Evolutionary conservation across 1,140 invertebrate genomes (phyloP), one percentile per base, ranked within the genome.

Genomic region (Halesus radiatus): DNA sequence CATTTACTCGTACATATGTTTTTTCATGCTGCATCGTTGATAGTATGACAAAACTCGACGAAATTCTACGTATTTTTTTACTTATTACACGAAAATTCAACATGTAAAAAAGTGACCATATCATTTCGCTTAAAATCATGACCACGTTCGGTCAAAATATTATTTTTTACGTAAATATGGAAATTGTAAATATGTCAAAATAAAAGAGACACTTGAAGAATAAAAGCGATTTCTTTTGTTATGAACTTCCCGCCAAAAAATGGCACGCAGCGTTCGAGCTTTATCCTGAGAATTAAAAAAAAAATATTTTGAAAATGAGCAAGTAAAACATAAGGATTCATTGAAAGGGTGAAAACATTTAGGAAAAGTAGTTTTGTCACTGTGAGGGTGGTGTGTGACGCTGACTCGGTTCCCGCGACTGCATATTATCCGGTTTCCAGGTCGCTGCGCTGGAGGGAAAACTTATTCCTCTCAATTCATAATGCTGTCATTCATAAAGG

Each of bases 401-500:
- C 16, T 5, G 32, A 13, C 7, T 7, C 8, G 37, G 66, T 20
- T n/a, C 22, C 16, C 18, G 3, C 32, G 16, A 15, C 29, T 50
- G 66, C 18, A 70, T 45, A 45, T 13, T 13, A 52, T 70, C 37
- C 37, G 20, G 66, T 70, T 70, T n/a, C 37, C n/a, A 70, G 66
- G 37, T 70, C 22, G 29, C 45, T 70, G 23, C 37, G 29, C 45
- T 70, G 66, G 22, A 74, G 76, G 66, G 50, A 78, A 78, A 78
- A 78, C 62, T 78, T 78, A 78, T 78, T 78, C 56, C 32, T 29
- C 52, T 60, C 78, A 64, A 79, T 79, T 79, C 78, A 79, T 79
- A 79, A 79, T 54, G 68, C 68, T 79, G 78, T 78, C 76, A 78
- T 78, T 78, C 76, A 78, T 78, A 70, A 78, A 70, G 76, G 75